Evolutionary conservation across 2,113 vertebrate genomes (phyloP), one percentile per base, ranked within the genome.

Genomic region (Coptodon rendalli): DNA sequence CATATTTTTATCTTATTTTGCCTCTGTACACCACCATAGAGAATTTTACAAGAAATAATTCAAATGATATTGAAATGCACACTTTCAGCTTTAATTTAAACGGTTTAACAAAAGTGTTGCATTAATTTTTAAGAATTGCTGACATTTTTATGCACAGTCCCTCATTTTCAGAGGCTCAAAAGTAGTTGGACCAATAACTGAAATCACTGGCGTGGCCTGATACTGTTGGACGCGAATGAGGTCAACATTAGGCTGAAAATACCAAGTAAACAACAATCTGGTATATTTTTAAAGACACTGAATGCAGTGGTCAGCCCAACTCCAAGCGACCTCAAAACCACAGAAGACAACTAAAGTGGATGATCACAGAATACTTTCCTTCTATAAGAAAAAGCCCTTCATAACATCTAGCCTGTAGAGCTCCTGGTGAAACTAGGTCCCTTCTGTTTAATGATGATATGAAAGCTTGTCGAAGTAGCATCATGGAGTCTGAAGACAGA

Each of bases 281-380:
- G 68, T 29, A 76, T 27, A 5, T 48, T 76, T 73, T 17, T 45
- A 29, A 45, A 73, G 43, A 0, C 40, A 76, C 9, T 27, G 4
- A 2, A 29, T 48, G 43, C 40, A 76, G 0, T 48, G 43, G 71
- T 27, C 0, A 27, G 43, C 14, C 24, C 0, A 48, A 3, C 38
- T 27, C 66, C 38, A 24, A 27, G 40, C 13, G 16, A 45, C 68
- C 68, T 27, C 13, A 73, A 48, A 45, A 76, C 40, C 40, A 45
- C 40, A 27, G 22, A 2, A 45, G 22, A 73, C 68, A 27, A 45
- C 38, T 45, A 22, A 68, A 66, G 29, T 9, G 8, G 57, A 71
- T 43, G 38, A 71, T 71, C 22, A 9, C 66, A 73, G 38, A 73
- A 73, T 73, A 45, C 13, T 45, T 73, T 16, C 38, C 22, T 73